A percentile compares a stretch with the other conserved stretches of the same genome.
phyloP scores from a whole-genome alignment of 2,797 vertebrate genomes.

The Falco rusticolus region DNA sequence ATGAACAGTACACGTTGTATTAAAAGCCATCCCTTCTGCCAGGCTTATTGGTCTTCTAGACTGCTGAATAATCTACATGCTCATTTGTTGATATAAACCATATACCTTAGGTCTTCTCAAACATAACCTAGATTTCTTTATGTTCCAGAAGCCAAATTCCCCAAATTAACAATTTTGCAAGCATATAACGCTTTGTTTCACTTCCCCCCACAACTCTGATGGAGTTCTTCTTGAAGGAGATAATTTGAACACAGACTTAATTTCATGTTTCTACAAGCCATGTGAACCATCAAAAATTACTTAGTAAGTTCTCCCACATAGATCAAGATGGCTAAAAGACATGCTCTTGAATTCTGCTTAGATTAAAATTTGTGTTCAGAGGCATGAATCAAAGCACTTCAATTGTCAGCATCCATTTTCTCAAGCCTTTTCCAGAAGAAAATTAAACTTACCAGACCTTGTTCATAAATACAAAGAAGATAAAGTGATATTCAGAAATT shows the following conservation, averaged over 20 bases:
- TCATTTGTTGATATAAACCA: neutral
- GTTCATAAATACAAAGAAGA: neutral
- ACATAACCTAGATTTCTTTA: neutral
- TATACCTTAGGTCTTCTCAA: neutral
- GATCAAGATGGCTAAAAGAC: neutral
- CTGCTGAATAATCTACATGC: neutral
- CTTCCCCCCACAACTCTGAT: neutral
- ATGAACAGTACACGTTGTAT: neutral
- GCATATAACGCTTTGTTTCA: fast-evolving
- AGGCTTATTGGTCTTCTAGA: neutral
- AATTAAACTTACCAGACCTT: neutral
- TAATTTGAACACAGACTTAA: neutral
- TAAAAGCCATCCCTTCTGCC: neutral
- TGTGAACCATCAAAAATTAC: neutral
- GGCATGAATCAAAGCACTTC: neutral
- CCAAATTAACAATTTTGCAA: neutral
- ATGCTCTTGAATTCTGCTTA: neutral
- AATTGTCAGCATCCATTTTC: neutral
- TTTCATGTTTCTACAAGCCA: neutral
- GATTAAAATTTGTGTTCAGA: neutral
- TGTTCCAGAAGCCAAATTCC: neutral
- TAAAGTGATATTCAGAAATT: neutral
- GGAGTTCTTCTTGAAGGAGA: neutral
- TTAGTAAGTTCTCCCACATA: neutral
- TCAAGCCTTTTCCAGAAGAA: neutral